Evolutionary conservation across 2,797 vertebrate species (phyloP).

Genomic region (Acomys russatus): DNA sequence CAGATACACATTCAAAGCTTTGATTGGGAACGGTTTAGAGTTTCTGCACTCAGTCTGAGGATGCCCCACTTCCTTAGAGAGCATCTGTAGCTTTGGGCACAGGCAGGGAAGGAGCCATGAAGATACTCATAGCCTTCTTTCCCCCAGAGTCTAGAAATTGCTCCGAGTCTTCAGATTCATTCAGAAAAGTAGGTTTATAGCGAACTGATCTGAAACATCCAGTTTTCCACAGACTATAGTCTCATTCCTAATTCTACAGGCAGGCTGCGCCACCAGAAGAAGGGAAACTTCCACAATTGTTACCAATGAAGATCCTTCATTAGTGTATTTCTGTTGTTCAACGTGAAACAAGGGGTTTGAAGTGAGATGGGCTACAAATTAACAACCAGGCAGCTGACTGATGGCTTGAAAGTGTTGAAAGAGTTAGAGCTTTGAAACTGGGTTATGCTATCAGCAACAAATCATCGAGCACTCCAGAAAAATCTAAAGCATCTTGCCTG

Average conservation of each 20-base stretch:
- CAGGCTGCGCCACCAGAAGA: neutral
- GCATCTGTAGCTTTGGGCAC: neutral
- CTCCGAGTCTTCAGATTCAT: neutral
- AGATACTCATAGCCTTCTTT: neutral
- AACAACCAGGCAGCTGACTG: neutral
- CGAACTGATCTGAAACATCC: neutral
- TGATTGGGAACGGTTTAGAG: neutral
- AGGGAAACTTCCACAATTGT: neutral
- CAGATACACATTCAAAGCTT: neutral
- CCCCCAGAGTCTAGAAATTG: neutral
- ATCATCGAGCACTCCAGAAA: neutral
- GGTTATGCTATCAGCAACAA: neutral
- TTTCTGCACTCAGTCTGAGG: neutral
- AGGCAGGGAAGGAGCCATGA: neutral
- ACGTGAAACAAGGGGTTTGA: neutral
- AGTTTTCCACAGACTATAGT: neutral
- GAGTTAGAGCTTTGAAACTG: conserved; percentile 49
- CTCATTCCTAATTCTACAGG: neutral
- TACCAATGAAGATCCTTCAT: neutral
- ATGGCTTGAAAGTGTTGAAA: neutral
- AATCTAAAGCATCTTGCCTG: conserved; percentile 31
- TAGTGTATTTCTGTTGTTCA: neutral
- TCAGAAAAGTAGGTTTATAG: neutral
- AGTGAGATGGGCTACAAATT: neutral
- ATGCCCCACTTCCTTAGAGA: neutral